Conservation (phyloP, 92 coral and sea anemone genomes). For the Heliopora coerulea region DNA sequence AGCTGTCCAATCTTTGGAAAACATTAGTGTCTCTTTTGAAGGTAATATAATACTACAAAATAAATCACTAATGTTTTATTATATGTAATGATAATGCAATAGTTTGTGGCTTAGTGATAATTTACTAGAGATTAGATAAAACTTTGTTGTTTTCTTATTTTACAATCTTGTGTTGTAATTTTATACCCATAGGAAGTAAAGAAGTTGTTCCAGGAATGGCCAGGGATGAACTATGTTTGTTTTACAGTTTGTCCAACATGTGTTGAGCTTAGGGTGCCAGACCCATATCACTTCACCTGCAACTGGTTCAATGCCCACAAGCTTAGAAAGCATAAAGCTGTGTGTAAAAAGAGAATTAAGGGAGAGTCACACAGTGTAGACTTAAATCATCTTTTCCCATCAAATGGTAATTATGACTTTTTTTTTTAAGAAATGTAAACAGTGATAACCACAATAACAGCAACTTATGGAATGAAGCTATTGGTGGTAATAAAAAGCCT, state of each 20-base stretch:
- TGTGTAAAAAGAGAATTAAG: conserved; percentile 6
- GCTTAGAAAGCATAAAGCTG: conserved; percentile 6
- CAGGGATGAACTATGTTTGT: conserved; percentile 54
- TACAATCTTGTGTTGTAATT: no score
- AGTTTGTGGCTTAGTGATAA: no score
- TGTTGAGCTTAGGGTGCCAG: conserved; percentile 28
- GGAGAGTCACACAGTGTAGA: conserved; percentile 4
- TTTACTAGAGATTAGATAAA: no score
- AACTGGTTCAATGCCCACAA: conserved; percentile 60
- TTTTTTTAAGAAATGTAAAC: no score
- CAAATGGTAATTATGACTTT: conserved; percentile 18
- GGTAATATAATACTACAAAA: conserved; percentile 45
- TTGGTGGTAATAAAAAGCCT: no score
- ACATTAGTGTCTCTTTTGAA: conserved; percentile 59
- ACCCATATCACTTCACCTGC: conserved; percentile 61
- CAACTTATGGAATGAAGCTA: no score
- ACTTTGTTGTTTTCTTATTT: no score
- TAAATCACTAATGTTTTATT: no score
- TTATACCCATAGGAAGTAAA: conserved; percentile 94
- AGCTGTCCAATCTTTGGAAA: conserved; percentile 62
- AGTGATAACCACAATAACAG: no score
- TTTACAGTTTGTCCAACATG: conserved; percentile 90
- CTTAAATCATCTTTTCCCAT: conserved; percentile 34
- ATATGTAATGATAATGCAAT: no score
- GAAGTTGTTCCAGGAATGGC: conserved; percentile 76